These are phyloP conservation scores for Tanytarsus gracilentus DNA, from an alignment of 2,888 invertebrate species.

Conservation along the genomic window DNA sequence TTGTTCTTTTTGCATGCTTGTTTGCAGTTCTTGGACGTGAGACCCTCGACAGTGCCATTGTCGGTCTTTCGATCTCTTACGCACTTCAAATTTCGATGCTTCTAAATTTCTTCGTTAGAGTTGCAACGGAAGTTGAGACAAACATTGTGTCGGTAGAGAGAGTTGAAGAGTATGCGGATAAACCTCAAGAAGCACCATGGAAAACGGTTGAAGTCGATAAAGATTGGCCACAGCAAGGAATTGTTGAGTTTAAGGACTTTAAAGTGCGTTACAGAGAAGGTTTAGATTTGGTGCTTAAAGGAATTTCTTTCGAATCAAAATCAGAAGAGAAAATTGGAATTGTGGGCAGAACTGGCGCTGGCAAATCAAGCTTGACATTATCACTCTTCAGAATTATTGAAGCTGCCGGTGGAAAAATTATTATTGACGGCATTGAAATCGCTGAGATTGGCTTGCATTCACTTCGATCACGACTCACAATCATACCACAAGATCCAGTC, in stretches of 20 bases:
- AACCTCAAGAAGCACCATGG: slow-evolving; percentile 37
- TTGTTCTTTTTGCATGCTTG: slow-evolving; percentile 49
- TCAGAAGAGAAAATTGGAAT: slow-evolving; percentile 86
- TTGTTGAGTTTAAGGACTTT: slow-evolving; percentile 69
- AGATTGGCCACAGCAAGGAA: slow-evolving; percentile 72
- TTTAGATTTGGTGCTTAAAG: slow-evolving; percentile 74
- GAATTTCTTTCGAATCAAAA: slow-evolving; percentile 64
- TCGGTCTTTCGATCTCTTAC: slow-evolving; percentile 48
- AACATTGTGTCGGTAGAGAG: slow-evolving; percentile 53
- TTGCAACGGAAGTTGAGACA: slow-evolving; percentile 49
- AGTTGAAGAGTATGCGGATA: slow-evolving; percentile 49
- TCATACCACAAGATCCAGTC: slow-evolving; percentile 51
- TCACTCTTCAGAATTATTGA: slow-evolving; percentile 83
- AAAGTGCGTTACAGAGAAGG: slow-evolving; percentile 81
- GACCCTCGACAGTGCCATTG: slow-evolving; percentile 38
- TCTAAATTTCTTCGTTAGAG: slow-evolving; percentile 49
- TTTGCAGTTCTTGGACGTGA: slow-evolving; percentile 46
- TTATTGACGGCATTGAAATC: slow-evolving; percentile 44
- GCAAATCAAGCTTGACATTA: slow-evolving; percentile 82
- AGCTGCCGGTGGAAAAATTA: slow-evolving; percentile 41
- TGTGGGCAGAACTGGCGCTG: slow-evolving; percentile 83
- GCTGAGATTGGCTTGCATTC: slow-evolving; percentile 44
- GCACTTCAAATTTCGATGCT: slow-evolving; percentile 45
- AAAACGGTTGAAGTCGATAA: slow-evolving; percentile 30
- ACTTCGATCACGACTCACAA: slow-evolving; percentile 42